These are phyloP conservation scores for Silvanus unidentatus DNA, from an alignment of 2,888 invertebrate genomes.

Conservation along the genomic window DNA sequence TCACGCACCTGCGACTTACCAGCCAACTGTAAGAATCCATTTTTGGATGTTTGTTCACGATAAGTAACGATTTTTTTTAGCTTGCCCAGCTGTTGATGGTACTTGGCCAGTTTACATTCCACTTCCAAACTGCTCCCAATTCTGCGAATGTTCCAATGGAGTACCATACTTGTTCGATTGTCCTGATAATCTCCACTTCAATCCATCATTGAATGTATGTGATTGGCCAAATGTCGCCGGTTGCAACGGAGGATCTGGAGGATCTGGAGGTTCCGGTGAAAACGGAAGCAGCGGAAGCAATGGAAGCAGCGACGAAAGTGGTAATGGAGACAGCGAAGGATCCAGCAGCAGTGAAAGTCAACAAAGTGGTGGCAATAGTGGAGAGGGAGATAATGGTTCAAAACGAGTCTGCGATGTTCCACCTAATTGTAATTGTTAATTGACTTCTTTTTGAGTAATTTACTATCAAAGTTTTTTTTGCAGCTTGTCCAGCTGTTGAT, in stretches of 20 bases:
- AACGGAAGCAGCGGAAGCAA: constrained; percentile 2
- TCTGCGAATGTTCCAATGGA: constrained; percentile 26
- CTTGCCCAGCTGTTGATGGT: constrained; percentile 13
- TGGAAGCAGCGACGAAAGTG: not conserved
- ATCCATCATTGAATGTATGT: constrained; percentile 21
- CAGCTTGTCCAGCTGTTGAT: constrained; percentile 7
- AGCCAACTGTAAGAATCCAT: not conserved
- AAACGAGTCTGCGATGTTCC: no score
- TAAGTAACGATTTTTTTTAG: not conserved
- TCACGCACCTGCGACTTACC: not conserved
- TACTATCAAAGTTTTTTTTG: no score
- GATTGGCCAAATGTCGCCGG: constrained; percentile 24
- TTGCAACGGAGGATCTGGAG: constrained; percentile 11
- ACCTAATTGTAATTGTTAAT: no score
- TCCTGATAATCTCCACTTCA: constrained; percentile 23
- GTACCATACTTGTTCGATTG: constrained; percentile 21
- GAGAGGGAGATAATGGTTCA: no score
- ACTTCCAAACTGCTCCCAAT: constrained; percentile 19
- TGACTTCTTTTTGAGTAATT: no score
- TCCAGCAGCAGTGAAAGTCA: no score
- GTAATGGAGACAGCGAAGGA: constrained; percentile 2
- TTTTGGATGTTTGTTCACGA: not conserved
- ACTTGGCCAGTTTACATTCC: constrained; percentile 16
- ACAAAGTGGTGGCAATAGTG: no score
- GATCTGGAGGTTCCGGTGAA: not conserved